Base-by-base conservation (phyloP, 2,113 vertebrate genomes). In the Elaphurus davidianus region DNA sequence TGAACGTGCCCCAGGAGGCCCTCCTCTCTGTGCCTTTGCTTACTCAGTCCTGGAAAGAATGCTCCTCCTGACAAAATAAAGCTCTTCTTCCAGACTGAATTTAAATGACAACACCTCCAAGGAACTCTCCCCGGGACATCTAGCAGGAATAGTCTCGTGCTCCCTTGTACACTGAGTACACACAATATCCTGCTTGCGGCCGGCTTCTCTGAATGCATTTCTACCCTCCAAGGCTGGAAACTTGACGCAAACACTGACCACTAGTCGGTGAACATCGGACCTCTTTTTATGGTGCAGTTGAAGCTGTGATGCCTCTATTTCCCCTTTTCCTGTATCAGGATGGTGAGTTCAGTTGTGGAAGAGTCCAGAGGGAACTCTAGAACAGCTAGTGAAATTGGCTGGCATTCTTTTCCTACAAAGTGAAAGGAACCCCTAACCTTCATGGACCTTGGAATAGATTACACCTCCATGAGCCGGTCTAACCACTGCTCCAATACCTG, bases 1-100 rank as follows among this genome's bases (percentile, higher is more conserved):
- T 62, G 54, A 93, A 60, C 43, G 1, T 78, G 60, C 13, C 64
- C 60, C 28, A 57, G 14, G 45, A 84, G 57, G 78, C 43, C 59
- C 62, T 96, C 36, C 78, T 60, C 89, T 62, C 40, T 87, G 16
- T 82, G 36, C 21, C 55, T 94, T 71, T 84, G 36, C 92, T 85
- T 64, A 17, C 92, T 95, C 40, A 83, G 28, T 90, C 96, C 90
- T 95, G 17, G 83, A 97, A 82, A 90, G 74, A 92, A 62, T 71
- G n/a, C 1, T 36, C 6, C 74, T 87, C 25, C 36, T 55, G 81
- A 88, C 47, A 83, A 82, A 93, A 91, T 60, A 82, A 92, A 96
- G 28, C 4, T 28, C 25, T 78, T 94, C 62, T 90, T 87, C 50
- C 30, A 87, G 50, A 36, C 40, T 55, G 91, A 83, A 64, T 76